Percentiles rank a stretch among this genome's conserved stretches.
phyloP scores from a whole-genome alignment of 2,113 vertebrate species.

The Scolopax mira region DNA sequence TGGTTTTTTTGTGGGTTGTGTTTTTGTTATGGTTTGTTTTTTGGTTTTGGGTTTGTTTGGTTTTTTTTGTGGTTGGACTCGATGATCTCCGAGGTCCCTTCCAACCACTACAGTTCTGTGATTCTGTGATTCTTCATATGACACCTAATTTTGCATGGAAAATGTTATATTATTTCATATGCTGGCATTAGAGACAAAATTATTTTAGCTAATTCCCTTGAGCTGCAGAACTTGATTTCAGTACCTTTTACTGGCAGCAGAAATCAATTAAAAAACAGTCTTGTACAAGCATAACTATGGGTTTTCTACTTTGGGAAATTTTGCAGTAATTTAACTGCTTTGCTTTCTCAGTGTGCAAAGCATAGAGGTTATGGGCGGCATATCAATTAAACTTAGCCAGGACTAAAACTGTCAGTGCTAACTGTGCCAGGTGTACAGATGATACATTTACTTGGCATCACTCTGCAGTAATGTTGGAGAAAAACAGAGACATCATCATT shows the following conservation, averaged over 20 bases:
- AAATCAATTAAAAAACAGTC: background rate
- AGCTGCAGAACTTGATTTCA: background rate
- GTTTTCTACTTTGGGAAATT: background rate
- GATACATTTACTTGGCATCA: background rate
- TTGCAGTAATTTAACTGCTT: background rate
- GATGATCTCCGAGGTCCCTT: too few species aligned
- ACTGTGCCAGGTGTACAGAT: background rate
- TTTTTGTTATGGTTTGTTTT: too few species aligned
- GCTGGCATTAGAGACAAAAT: background rate
- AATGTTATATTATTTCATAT: slow-evolving; percentile 38
- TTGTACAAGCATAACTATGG: background rate
- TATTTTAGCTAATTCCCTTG: slow-evolving; percentile 30
- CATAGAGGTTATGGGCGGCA: background rate
- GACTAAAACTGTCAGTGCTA: background rate
- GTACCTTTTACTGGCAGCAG: background rate
- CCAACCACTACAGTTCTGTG: too few species aligned
- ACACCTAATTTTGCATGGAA: slow-evolving; percentile 31
- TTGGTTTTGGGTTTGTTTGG: too few species aligned
- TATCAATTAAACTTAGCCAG: background rate
- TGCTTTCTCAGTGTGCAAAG: background rate
- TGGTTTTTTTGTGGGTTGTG: too few species aligned
- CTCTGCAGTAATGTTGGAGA: background rate
- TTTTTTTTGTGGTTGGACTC: too few species aligned
- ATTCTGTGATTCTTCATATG: slow-evolving; percentile 18
- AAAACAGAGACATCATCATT: background rate